These are phyloP conservation scores for Chaetophractus vellerosus DNA, from an alignment of 2,797 vertebrate genomes.

Conservation along the genomic window DNA sequence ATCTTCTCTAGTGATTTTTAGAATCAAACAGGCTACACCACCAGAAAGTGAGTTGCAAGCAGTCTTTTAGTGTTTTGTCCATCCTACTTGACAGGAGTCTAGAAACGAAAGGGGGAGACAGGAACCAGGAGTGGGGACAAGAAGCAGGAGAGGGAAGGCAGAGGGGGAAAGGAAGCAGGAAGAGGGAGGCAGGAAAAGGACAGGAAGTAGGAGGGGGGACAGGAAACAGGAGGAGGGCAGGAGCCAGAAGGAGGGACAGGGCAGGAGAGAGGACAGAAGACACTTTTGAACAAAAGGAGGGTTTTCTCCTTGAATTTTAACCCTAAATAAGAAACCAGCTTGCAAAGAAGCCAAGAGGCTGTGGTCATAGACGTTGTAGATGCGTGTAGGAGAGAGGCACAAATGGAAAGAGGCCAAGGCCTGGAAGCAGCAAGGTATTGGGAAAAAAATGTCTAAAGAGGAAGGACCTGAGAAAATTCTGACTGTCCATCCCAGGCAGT, in stretches of 20 bases:
- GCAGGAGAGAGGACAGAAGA: background rate
- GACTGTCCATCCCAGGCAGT: background rate
- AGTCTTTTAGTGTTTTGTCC: background rate
- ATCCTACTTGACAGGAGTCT: background rate
- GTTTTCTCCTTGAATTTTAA: background rate
- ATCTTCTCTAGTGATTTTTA: background rate
- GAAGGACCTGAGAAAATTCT: background rate
- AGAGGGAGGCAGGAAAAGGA: too few species aligned
- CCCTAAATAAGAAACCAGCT: background rate
- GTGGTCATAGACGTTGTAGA: accelerated
- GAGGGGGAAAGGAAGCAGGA: background rate
- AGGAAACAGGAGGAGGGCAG: background rate
- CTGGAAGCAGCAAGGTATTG: background rate
- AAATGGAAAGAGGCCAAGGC: background rate
- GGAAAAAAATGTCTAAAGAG: background rate
- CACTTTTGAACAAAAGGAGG: background rate
- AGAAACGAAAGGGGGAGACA: background rate
- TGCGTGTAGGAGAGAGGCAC: background rate
- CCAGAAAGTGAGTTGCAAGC: background rate
- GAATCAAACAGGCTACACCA: background rate
- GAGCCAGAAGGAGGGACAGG: too few species aligned
- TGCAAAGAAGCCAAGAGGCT: background rate
- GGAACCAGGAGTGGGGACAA: background rate
- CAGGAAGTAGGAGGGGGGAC: background rate
- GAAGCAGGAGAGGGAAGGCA: background rate